A percentile compares a stretch with the other conserved stretches of the same genome.
These are phyloP conservation scores for Drosophila kohkoa DNA, from an alignment of 1,140 invertebrate genomes.

Conservation along the genomic window DNA sequence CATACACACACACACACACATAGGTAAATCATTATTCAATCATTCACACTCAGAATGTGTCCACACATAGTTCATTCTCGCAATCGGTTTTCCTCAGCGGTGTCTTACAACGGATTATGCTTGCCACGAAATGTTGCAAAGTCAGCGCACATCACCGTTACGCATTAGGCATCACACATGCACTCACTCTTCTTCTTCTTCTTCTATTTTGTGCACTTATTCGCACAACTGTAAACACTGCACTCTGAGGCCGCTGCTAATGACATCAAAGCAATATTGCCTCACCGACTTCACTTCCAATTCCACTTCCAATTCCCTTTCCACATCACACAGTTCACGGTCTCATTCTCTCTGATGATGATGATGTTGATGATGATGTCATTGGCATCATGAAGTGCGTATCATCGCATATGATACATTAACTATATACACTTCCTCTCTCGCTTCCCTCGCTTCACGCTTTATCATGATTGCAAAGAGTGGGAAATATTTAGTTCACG, in stretches of 20 bases:
- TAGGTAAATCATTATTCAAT: slow-evolving; percentile 12
- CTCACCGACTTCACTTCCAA: slow-evolving; percentile 3
- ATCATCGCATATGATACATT: slow-evolving; percentile 54
- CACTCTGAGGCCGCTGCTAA: slow-evolving; percentile 48
- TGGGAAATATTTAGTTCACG: neutral
- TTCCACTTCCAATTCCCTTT: neutral
- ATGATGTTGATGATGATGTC: slow-evolving; percentile 61
- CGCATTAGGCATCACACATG: slow-evolving; percentile 2
- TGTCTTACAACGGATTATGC: slow-evolving; percentile 33
- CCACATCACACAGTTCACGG: neutral
- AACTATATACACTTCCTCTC: neutral
- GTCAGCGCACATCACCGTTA: slow-evolving; percentile 36
- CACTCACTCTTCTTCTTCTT: slow-evolving; percentile 4
- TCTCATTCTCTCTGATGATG: slow-evolving; percentile 27
- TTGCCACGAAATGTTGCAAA: slow-evolving; percentile 26
- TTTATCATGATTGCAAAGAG: slow-evolving; percentile 16
- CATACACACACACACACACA: neutral
- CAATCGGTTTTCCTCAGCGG: neutral
- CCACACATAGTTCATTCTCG: neutral
- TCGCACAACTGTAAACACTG: slow-evolving; percentile 54
- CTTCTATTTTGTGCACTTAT: slow-evolving; percentile 31
- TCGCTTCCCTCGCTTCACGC: neutral
- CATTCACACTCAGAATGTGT: slow-evolving; percentile 7
- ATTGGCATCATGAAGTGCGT: slow-evolving; percentile 62
- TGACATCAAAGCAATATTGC: slow-evolving; percentile 64